A percentile compares a stretch with the other conserved stretches of the same genome.
Conservation (phyloP, 1,140 invertebrate genomes). For the Phymastichus coffea region DNA sequence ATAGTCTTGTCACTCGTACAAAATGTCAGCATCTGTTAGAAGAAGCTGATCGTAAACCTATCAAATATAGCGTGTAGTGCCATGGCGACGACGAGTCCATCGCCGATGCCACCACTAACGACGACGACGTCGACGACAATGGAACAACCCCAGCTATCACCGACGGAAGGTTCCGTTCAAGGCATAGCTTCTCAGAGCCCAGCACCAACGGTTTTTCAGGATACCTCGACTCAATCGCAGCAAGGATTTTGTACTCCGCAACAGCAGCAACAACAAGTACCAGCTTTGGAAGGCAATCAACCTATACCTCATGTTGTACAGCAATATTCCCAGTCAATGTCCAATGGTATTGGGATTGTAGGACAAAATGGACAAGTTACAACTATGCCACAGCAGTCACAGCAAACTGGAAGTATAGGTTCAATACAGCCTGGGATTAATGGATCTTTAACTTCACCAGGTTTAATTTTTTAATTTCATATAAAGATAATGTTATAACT, state of each 20-base stretch:
- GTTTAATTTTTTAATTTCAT: not conserved
- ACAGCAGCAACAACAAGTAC: not conserved
- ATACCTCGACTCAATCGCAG: not conserved
- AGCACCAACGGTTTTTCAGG: constrained; percentile 40
- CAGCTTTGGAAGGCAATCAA: not conserved
- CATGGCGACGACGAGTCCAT: constrained; percentile 81
- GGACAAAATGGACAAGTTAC: constrained; percentile 3
- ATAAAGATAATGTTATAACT: not conserved
- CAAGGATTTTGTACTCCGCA: not conserved
- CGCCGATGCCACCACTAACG: constrained; percentile 81
- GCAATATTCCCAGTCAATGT: constrained; percentile 8
- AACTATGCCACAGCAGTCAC: not conserved
- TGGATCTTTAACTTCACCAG: constrained; percentile 6
- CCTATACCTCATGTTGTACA: not conserved
- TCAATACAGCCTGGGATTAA: constrained; percentile 17
- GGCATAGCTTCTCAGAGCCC: constrained; percentile 64
- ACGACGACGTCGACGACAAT: constrained; percentile 68
- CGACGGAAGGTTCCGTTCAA: constrained; percentile 45
- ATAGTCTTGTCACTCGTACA: no score
- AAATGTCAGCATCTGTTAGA: not conserved
- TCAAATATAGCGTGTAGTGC: not conserved
- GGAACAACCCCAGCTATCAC: constrained; percentile 74
- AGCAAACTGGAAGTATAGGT: constrained; percentile 6
- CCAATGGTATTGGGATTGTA: constrained; percentile 9
- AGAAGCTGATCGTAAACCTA: not conserved